Percentiles rank a stretch among this genome's conserved stretches.
These are phyloP conservation scores for Poeciliopsis retropinna DNA, from an alignment of 2,113 vertebrate genomes.

Conservation along the genomic window DNA sequence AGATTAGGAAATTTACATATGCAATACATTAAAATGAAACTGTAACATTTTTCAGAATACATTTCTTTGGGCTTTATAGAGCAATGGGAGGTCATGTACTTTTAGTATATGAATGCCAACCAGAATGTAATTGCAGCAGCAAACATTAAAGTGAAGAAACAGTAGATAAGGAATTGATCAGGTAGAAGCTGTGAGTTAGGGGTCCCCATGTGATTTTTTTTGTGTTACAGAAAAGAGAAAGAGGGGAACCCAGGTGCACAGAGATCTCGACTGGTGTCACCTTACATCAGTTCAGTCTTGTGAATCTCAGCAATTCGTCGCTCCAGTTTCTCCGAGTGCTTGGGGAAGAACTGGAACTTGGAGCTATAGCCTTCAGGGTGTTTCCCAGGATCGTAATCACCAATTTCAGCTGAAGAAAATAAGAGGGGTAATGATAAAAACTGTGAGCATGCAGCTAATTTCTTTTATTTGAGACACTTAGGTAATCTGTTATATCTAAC, in stretches of 20 bases:
- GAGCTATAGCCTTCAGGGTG: constrained; percentile 98
- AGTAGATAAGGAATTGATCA: neutral
- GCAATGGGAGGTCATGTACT: neutral
- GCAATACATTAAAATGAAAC: no score
- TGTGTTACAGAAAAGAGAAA: neutral
- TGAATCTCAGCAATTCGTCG: constrained; percentile 94
- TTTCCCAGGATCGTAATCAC: constrained; percentile 95
- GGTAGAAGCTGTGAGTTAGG: neutral
- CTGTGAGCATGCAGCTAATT: neutral
- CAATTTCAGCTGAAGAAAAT: constrained; percentile 88
- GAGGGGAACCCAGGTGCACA: neutral
- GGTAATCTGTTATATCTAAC: no score
- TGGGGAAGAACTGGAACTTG: constrained; percentile 99
- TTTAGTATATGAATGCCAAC: neutral
- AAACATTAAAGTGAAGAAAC: neutral
- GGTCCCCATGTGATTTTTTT: neutral
- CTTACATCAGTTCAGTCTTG: constrained; percentile 94
- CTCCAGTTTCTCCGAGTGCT: constrained; percentile 96
- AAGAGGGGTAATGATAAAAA: neutral
- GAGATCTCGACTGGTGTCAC: constrained; percentile 28
- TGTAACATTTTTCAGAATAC: no score
- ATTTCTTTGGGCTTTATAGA: no score
- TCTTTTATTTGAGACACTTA: neutral
- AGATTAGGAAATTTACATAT: no score
- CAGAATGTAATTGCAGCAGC: neutral